A percentile compares a stretch with the other conserved stretches of the same genome.
These are phyloP conservation scores for Periophthalmus modestus DNA, from an alignment of 2,113 vertebrate species.

Conservation along the genomic window DNA sequence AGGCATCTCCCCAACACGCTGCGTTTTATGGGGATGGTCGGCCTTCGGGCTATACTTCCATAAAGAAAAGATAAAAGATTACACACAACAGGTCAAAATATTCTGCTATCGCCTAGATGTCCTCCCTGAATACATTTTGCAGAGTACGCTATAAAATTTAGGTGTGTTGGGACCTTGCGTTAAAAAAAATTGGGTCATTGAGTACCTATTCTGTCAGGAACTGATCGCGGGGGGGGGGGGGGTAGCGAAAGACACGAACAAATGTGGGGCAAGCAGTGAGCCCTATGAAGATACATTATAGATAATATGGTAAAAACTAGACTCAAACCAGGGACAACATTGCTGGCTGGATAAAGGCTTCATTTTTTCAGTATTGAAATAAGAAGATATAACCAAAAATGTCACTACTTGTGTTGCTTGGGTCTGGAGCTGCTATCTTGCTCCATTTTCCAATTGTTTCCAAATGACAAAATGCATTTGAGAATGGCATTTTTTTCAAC, in stretches of 20 bases:
- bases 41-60: conserved; percentile 98
- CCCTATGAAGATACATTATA: neutral
- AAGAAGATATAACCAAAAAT: neutral
- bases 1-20: conserved; percentile 97
- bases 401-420: neutral
- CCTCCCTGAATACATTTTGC: neutral
- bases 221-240: too few relatives aligned
- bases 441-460: too few relatives aligned
- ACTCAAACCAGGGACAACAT: neutral
- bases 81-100: neutral
- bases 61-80: conserved; percentile 71
- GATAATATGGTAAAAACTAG: neutral
- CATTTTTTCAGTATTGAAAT: neutral
- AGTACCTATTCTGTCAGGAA: conserved; percentile 24
- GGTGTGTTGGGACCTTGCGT: conserved; percentile 25
- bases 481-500: too few relatives aligned
- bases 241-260: neutral
- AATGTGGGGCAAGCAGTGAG: neutral
- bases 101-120: neutral
- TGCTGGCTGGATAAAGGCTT: neutral
- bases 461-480: too few relatives aligned
- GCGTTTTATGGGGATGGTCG: too few relatives aligned
- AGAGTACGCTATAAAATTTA: conserved; percentile 23
- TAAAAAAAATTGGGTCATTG: conserved; percentile 43
- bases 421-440: too few relatives aligned